Conservation (phyloP, 37 sponge, comb jelly and placozoan genomes). For the Theonella swinhoei region DNA sequence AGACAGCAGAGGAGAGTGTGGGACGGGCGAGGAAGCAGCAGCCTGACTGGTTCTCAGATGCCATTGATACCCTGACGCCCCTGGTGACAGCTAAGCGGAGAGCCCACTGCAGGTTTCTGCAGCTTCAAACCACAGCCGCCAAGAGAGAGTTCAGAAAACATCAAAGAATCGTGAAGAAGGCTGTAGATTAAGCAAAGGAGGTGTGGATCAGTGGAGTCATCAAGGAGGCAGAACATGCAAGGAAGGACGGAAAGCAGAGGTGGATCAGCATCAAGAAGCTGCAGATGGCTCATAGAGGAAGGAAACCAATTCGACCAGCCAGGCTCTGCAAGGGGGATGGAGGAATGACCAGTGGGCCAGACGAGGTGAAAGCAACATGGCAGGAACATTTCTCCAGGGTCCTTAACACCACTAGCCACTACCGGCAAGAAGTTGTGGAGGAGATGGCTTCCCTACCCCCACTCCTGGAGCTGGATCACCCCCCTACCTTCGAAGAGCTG, state of each 20-base stretch:
- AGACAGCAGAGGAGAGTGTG: conserved; percentile 20
- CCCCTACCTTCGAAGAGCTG: conserved; percentile 40
- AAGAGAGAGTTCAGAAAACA: conserved; percentile 22
- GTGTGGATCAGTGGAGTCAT: conserved; percentile 20
- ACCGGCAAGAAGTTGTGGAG: background rate
- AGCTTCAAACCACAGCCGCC: background rate
- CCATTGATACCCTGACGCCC: conserved; percentile 13
- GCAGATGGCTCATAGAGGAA: conserved; percentile 16
- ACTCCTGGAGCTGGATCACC: conserved; percentile 12
- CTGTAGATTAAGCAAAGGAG: conserved; percentile 42
- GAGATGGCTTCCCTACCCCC: conserved; percentile 13
- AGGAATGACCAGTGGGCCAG: conserved; percentile 5
- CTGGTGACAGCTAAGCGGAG: conserved; percentile 39
- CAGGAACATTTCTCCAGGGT: conserved; percentile 21
- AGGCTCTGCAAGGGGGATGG: conserved; percentile 18
- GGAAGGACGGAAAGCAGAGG: background rate
- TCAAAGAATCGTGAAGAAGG: conserved; percentile 46
- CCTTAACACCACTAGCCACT: conserved; percentile 10
- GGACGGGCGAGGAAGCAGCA: conserved; percentile 34
- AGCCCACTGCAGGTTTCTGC: conserved; percentile 16
- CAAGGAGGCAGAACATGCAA: conserved; percentile 11
- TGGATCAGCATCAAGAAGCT: conserved; percentile 50
- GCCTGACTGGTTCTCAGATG: conserved; percentile 56
- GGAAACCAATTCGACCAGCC: background rate
- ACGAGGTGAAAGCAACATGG: conserved; percentile 10